Evolutionary conservation across 2,113 vertebrate genomes (phyloP).

Genomic region (Larimichthys polyactis): DNA sequence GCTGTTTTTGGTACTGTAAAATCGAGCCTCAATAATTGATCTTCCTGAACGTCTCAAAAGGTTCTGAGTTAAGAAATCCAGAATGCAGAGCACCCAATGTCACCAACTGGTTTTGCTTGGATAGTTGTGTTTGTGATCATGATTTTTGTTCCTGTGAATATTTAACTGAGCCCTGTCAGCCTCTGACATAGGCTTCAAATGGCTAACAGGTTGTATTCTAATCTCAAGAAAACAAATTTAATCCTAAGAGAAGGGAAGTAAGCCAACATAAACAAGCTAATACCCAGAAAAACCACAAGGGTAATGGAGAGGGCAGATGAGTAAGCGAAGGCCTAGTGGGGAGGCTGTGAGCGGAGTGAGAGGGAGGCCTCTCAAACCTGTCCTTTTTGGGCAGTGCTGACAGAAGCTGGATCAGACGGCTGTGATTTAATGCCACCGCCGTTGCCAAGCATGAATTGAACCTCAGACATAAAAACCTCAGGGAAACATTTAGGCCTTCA

Average conservation of each 20-base stretch:
- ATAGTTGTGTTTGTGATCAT: neutral
- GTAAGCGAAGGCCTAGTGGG: too few species aligned
- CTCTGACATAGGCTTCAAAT: neutral
- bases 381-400: constrained; percentile 74
- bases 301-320: constrained; percentile 42
- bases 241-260: constrained; percentile 18
- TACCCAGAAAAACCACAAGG: constrained; percentile 46
- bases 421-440: constrained; percentile 66
- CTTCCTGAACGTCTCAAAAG: neutral
- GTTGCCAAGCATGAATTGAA: constrained; percentile 65
- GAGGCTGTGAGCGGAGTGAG: neutral
- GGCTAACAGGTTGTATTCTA: neutral
- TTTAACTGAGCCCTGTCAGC: neutral
- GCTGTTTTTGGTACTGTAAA: neutral
- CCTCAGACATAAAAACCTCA: constrained; percentile 62
- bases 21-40: neutral
- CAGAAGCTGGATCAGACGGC: constrained; percentile 63
- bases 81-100: neutral
- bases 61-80: neutral
- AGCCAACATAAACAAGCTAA: constrained; percentile 63
- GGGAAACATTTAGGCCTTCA: constrained; percentile 67
- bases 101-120: neutral
- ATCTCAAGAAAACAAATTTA: constrained; percentile 41
- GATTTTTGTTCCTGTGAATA: neutral
- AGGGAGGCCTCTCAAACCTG: constrained; percentile 42